phyloP scores from a whole-genome alignment of 2,888 invertebrate genomes.

The Chrysodeixis includens region DNA sequence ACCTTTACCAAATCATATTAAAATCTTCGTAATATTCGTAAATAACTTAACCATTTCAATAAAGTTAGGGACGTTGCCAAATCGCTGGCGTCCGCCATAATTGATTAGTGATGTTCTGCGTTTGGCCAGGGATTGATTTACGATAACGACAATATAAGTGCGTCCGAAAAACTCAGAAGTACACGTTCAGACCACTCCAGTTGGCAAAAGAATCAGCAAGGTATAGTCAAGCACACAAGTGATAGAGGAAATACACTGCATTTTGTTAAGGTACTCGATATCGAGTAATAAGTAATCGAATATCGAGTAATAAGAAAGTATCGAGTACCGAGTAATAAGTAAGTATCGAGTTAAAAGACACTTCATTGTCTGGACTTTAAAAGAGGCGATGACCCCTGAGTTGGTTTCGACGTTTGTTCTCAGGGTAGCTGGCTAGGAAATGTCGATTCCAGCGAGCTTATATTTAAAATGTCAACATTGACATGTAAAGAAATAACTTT shows the following conservation, averaged over 20 bases:
- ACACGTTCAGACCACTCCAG: slow-evolving; percentile 68
- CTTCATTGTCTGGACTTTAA: too few relatives aligned
- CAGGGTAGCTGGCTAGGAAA: too few relatives aligned
- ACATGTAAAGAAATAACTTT: too few relatives aligned
- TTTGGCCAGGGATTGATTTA: slow-evolving; percentile 75
- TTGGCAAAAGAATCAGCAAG: slow-evolving; percentile 85
- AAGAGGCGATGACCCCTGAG: too few relatives aligned
- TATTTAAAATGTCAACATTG: too few relatives aligned
- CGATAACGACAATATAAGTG: slow-evolving; percentile 78
- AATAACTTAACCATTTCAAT: slow-evolving; percentile 44
- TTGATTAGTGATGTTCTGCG: slow-evolving; percentile 59
- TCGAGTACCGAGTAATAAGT: too few relatives aligned
- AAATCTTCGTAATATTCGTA: slow-evolving; percentile 37
- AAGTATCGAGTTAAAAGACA: too few relatives aligned
- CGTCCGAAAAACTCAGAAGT: slow-evolving; percentile 78
- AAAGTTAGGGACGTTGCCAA: slow-evolving; percentile 41
- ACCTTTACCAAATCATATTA: slow-evolving; percentile 26
- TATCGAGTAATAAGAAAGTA: too few relatives aligned
- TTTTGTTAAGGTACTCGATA: too few relatives aligned
- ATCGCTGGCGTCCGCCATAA: slow-evolving; percentile 48
- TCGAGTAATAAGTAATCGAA: too few relatives aligned
- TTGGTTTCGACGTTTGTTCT: too few relatives aligned
- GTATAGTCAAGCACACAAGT: slow-evolving; percentile 63
- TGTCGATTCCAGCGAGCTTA: too few relatives aligned
- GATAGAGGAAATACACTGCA: slow-evolving; percentile 7